Percentiles rank a stretch among this genome's conserved stretches.
These are phyloP conservation scores for Otus scops DNA, from an alignment of 2,797 vertebrate species.

Conservation along the genomic window DNA sequence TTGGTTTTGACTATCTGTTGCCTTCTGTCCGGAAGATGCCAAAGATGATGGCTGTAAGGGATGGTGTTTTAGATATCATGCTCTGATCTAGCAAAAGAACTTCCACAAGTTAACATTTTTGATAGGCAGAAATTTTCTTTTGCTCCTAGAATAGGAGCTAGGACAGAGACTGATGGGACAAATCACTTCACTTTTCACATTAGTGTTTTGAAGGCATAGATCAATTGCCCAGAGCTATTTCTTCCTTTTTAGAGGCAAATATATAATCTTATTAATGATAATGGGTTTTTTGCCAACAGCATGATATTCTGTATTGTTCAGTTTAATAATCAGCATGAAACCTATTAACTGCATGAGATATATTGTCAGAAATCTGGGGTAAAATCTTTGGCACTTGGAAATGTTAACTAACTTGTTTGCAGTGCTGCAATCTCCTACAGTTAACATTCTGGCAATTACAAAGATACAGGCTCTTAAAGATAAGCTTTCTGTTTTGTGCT, in stretches of 20 bases:
- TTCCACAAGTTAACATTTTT: neutral
- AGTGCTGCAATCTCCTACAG: neutral
- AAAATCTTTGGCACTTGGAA: constrained; percentile 46
- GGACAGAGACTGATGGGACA: neutral
- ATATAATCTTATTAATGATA: constrained; percentile 58
- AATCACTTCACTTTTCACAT: neutral
- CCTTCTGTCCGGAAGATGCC: neutral
- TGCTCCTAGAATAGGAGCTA: neutral
- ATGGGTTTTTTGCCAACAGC: constrained; percentile 30
- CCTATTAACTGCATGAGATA: constrained; percentile 55
- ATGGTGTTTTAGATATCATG: neutral
- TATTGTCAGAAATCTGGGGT: constrained; percentile 25
- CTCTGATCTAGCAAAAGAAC: neutral
- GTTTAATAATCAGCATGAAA: constrained; percentile 54
- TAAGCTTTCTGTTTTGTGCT: constrained; percentile 17
- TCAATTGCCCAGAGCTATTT: constrained; percentile 19
- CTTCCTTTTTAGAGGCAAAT: constrained; percentile 41
- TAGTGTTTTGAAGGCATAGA: constrained; percentile 21
- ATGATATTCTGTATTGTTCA: constrained; percentile 36
- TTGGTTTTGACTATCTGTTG: neutral
- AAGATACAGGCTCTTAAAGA: constrained; percentile 17
- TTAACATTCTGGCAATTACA: constrained; percentile 37
- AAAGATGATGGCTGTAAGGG: neutral
- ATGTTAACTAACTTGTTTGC: constrained; percentile 37
- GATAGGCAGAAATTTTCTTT: neutral